Evolutionary conservation across 2,797 vertebrate genomes (phyloP), one percentile per base, ranked within the genome.

Genomic region (Mus caroli): DNA sequence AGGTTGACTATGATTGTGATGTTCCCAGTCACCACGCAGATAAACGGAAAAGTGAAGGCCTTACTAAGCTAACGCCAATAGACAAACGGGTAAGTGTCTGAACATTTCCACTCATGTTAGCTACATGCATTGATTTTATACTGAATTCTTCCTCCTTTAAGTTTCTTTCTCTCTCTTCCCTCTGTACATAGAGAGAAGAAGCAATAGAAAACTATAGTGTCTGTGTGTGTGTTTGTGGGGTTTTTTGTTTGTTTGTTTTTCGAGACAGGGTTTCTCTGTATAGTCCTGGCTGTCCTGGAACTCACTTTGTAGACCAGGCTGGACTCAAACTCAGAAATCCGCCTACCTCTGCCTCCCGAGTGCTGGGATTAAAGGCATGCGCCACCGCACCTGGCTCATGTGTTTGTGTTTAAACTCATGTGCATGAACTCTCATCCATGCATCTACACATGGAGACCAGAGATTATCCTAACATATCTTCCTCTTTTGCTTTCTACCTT

Each of bases 1-100:
- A 99, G 98, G 98, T 99, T 90, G 98, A 99, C 75, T 99, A 99
- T 95, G 99, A 99, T 94, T 99, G 99, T 96, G 98, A 99, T 97
- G 98, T 97, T 95, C 98, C 98, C 0, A 85, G 94, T 96, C 98
- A 98, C 28, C 92, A 62, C 56, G 97, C 98, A 86, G 99, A 99
- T 88, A 99, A 99, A 97, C 98, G 96, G 97, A 99, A 98, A 97
- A 50, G 84, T 0, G 98, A 98, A 88, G 98, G 98, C 34, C 71
- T 96, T 17, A 1, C 64, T 19, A 98, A 98, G 94, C 98, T 99
- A 97, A 52, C 98, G 0, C 98, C 98, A 11, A 98, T 98, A 92
- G 99, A 99, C 96, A 99, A 98, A 84, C 98, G 98, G 98, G 99
- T 99, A 96, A 98, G 98, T 95, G 64, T 78, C 31, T 92, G 7